These are phyloP conservation scores for Hippoglossus hippoglossus DNA, from an alignment of 2,797 vertebrate species.

Conservation along the genomic window DNA sequence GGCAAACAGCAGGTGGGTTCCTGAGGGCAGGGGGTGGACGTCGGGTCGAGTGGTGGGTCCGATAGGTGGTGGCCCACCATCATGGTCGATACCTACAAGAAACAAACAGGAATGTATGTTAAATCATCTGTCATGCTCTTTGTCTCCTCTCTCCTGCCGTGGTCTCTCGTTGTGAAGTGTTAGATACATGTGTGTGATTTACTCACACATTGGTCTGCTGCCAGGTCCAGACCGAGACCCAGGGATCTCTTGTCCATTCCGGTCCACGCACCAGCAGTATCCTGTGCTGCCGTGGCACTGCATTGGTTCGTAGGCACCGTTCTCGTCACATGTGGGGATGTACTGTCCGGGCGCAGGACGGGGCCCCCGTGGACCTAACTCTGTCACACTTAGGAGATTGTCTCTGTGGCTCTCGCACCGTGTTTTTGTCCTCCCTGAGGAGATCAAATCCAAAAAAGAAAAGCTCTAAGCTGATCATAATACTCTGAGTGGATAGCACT, in stretches of 20 bases:
- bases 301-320: constrained; percentile 87
- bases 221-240: constrained; percentile 86
- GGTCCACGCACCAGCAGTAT: constrained; percentile 95
- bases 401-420: constrained; percentile 89
- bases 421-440: constrained; percentile 86
- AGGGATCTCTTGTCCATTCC: constrained; percentile 88
- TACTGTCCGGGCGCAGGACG: constrained; percentile 80
- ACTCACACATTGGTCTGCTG: constrained; percentile 91
- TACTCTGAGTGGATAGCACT: not conserved
- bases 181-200: not conserved
- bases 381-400: constrained; percentile 65
- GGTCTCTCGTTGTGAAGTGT: not conserved
- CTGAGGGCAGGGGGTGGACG: constrained; percentile 85
- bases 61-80: constrained; percentile 64
- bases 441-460: not conserved
- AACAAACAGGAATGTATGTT: not conserved
- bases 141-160: constrained; percentile 1
- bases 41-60: constrained; percentile 86
- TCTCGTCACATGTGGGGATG: constrained; percentile 89
- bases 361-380: constrained; percentile 65
- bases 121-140: not conserved
- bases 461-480: not conserved
- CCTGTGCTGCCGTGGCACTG: constrained; percentile 90
- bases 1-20: constrained; percentile 90
- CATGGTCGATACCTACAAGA: constrained; percentile 83